Percentiles rank a stretch among this genome's conserved stretches.
phyloP scores from a whole-genome alignment of 2,113 vertebrate genomes.

The Pelusios castaneus region DNA sequence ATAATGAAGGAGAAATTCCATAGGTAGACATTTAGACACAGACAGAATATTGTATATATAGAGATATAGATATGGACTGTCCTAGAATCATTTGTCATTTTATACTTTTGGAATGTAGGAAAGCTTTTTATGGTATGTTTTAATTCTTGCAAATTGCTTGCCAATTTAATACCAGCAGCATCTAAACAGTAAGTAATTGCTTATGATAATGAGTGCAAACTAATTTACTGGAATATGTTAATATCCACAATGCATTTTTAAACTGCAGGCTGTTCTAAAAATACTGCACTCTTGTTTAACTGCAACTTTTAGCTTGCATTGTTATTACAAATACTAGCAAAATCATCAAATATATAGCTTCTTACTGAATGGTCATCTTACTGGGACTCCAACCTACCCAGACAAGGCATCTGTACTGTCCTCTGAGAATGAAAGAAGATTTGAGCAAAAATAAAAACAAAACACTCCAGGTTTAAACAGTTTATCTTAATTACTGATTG shows the following conservation, averaged over 20 bases:
- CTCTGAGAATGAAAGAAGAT: slow-evolving; percentile 57
- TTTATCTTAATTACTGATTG: slow-evolving; percentile 66
- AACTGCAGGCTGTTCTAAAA: slow-evolving; percentile 76
- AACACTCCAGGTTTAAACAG: slow-evolving; percentile 53
- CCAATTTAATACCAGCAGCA: slow-evolving; percentile 80
- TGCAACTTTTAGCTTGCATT: slow-evolving; percentile 67
- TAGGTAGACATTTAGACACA: neutral
- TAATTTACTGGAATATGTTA: slow-evolving; percentile 88
- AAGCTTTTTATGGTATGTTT: slow-evolving; percentile 72
- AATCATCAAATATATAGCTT: slow-evolving; percentile 71
- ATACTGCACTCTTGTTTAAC: slow-evolving; percentile 75
- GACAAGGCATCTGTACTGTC: slow-evolving; percentile 73
- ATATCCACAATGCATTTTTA: slow-evolving; percentile 82
- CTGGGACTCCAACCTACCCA: slow-evolving; percentile 69
- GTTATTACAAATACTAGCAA: slow-evolving; percentile 62
- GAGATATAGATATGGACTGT: neutral
- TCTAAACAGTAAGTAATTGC: slow-evolving; percentile 87
- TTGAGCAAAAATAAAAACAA: slow-evolving; percentile 29
- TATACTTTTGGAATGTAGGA: slow-evolving; percentile 57
- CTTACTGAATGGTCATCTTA: slow-evolving; percentile 68
- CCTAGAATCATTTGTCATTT: slow-evolving; percentile 53
- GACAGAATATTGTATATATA: neutral
- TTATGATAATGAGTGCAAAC: slow-evolving; percentile 87
- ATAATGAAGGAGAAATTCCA: slow-evolving; percentile 10
- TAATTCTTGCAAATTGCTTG: slow-evolving; percentile 83